phyloP scores from a whole-genome alignment of 92 coral and sea anemone genomes.

The Bergia sp. region DNA sequence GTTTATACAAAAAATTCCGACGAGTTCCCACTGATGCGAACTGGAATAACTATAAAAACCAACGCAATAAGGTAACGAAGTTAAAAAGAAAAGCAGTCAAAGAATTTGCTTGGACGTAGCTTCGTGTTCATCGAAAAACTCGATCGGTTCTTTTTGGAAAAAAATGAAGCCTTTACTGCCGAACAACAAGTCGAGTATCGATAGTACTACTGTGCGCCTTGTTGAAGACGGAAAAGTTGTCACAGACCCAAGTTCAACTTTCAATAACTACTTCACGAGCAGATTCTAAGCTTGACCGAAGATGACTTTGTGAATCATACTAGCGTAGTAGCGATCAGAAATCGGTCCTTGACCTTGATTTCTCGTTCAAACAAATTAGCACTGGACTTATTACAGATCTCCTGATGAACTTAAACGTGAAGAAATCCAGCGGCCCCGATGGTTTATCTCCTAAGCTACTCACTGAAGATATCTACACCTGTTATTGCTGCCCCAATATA shows the following conservation, averaged over 20 bases:
- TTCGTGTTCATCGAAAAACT: not conserved
- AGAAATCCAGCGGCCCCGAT: conserved; percentile 50
- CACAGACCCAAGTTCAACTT: conserved; percentile 40
- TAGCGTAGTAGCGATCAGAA: too few species aligned
- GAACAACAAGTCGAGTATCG: conserved; percentile 45
- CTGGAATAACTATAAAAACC: conserved; percentile 59
- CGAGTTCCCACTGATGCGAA: conserved; percentile 48
- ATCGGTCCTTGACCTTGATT: conserved; percentile 17
- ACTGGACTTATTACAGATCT: not conserved
- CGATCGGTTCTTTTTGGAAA: conserved; percentile 61
- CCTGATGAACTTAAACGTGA: conserved; percentile 33
- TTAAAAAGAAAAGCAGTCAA: conserved; percentile 59
- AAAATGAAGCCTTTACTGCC: conserved; percentile 60
- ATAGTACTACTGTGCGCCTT: conserved; percentile 47
- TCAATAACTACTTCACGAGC: conserved; percentile 47
- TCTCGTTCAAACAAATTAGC: conserved; percentile 24
- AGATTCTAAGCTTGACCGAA: conserved; percentile 35
- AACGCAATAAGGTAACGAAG: conserved; percentile 63
- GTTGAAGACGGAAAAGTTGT: conserved; percentile 55
- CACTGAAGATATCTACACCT: conserved; percentile 31
- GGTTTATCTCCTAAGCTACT: conserved; percentile 40
- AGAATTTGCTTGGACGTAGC: conserved; percentile 3
- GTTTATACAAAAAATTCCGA: conserved; percentile 62
- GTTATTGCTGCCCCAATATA: conserved; percentile 19
- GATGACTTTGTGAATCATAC: conserved; percentile 49